Percentiles rank a stretch among this genome's conserved stretches.
Conservation (phyloP, 2,797 vertebrate genomes). For the Heterohyrax brucei region DNA sequence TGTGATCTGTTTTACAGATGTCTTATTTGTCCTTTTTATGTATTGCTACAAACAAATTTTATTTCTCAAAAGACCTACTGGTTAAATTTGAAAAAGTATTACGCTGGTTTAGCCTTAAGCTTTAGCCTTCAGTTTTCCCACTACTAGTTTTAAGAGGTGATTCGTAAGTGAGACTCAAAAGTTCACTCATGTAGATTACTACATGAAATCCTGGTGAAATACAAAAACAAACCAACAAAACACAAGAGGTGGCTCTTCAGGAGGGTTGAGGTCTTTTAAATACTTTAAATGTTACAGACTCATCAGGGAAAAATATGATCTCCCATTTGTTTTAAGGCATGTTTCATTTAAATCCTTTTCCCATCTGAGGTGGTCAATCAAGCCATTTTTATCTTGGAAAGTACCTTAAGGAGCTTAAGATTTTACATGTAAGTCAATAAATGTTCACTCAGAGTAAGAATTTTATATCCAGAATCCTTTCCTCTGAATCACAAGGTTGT, state of each 20-base stretch:
- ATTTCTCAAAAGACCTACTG: background rate
- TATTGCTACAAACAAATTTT: background rate
- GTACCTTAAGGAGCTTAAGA: background rate
- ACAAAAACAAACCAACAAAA: background rate
- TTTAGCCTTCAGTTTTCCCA: background rate
- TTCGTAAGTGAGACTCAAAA: slow-evolving; percentile 9
- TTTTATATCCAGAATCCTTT: background rate
- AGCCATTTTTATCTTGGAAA: background rate
- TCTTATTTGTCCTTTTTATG: background rate
- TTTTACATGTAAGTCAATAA: slow-evolving; percentile 12
- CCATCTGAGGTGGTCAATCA: background rate
- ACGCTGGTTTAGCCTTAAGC: background rate
- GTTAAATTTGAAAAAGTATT: slow-evolving; percentile 33
- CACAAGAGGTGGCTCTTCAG: background rate
- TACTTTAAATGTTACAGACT: background rate
- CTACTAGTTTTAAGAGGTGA: background rate
- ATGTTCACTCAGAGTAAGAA: background rate
- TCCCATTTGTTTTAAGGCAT: slow-evolving; percentile 41
- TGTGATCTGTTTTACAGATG: background rate
- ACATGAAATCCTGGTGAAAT: background rate
- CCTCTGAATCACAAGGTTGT: background rate
- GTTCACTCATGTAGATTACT: background rate
- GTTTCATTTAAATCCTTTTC: slow-evolving; percentile 29
- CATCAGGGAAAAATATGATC: background rate
- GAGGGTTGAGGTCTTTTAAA: background rate